These are phyloP conservation scores for Ecdyonurus torrentis DNA, from an alignment of 2,888 invertebrate genomes.

Conservation along the genomic window DNA sequence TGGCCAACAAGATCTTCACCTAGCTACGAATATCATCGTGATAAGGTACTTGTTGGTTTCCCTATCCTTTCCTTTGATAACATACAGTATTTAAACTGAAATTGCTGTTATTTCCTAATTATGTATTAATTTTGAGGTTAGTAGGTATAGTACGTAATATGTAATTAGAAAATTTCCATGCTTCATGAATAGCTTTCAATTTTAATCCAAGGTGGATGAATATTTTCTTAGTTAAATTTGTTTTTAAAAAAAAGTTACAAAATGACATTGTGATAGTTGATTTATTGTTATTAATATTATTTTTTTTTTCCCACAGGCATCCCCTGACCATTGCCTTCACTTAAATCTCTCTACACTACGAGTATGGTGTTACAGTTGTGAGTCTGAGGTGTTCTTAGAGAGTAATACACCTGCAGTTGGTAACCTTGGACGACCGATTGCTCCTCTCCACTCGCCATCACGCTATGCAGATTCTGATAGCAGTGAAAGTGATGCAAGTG, in stretches of 20 bases:
- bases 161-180: too few relatives aligned
- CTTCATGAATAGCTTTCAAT: neutral
- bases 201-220: neutral
- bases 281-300: conserved; percentile 5
- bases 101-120: too few relatives aligned
- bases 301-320: conserved; percentile 29
- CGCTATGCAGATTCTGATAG: conserved; percentile 18
- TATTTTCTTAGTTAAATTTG: neutral
- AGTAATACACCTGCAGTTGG: conserved; percentile 24
- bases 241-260: too few relatives aligned
- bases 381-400: conserved; percentile 55
- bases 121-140: too few relatives aligned
- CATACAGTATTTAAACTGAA: too few relatives aligned
- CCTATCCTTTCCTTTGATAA: too few relatives aligned
- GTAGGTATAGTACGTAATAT: too few relatives aligned
- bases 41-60: too few relatives aligned
- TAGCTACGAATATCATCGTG: too few relatives aligned
- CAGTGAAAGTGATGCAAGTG: conserved; percentile 28
- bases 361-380: conserved; percentile 81
- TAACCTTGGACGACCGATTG: conserved; percentile 10
- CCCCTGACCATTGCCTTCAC: conserved; percentile 55
- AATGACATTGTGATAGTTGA: neutral
- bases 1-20: too few relatives aligned
- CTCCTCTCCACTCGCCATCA: conserved; percentile 1
- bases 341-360: conserved; percentile 71